These are phyloP conservation scores for Sandelia bainsii DNA, from an alignment of 2,797 vertebrate species.

Conservation along the genomic window DNA sequence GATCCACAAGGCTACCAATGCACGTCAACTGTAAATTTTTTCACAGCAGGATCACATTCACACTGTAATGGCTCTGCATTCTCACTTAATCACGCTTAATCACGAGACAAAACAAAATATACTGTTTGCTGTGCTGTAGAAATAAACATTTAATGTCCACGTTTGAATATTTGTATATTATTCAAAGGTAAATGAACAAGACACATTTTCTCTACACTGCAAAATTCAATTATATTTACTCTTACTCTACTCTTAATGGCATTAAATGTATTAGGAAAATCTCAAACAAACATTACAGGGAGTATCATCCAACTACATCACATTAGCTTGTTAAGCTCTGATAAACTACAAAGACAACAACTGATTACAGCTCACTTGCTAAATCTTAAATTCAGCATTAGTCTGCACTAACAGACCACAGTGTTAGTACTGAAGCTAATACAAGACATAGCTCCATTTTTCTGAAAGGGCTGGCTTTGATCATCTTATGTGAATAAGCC, in stretches of 20 bases:
- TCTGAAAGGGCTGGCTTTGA: slow-evolving; percentile 53
- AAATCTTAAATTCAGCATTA: slow-evolving; percentile 27
- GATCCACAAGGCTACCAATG: no score
- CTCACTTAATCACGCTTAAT: no score
- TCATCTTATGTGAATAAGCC: slow-evolving; percentile 54
- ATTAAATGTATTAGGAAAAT: neutral
- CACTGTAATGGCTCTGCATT: no score
- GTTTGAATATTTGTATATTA: no score
- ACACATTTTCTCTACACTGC: neutral
- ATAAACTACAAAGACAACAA: slow-evolving; percentile 12
- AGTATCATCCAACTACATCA: slow-evolving; percentile 22
- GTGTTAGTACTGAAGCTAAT: slow-evolving; percentile 38
- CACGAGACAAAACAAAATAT: no score
- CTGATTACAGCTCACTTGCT: slow-evolving; percentile 15
- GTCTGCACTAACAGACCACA: slow-evolving; percentile 36
- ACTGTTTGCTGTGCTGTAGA: no score
- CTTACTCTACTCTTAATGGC: no score
- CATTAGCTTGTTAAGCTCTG: slow-evolving; percentile 20
- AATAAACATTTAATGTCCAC: no score
- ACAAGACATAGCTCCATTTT: slow-evolving; percentile 50
- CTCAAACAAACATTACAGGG: slow-evolving; percentile 13
- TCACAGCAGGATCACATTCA: no score
- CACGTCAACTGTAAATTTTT: no score
- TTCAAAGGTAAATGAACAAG: no score
- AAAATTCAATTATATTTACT: neutral